Conservation (phyloP, 2,888 invertebrate genomes). For the Lasiommata megera region DNA sequence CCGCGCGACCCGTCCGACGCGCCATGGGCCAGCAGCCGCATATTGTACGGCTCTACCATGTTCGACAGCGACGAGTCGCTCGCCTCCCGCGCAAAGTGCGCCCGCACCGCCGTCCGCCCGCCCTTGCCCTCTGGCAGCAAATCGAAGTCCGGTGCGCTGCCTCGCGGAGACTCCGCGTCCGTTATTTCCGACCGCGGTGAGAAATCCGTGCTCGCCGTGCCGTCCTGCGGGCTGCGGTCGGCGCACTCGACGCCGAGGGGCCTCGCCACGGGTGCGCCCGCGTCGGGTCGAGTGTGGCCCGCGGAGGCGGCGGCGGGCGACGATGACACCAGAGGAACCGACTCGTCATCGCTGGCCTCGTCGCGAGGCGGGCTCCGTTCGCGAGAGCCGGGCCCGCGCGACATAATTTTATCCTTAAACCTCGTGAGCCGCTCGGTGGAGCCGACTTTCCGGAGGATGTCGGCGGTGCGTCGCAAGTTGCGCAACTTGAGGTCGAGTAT, state of each 20-base stretch:
- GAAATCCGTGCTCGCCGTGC: slow-evolving; percentile 49
- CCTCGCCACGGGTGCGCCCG: slow-evolving; percentile 31
- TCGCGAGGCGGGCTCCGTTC: slow-evolving; percentile 63
- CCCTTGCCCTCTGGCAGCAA: slow-evolving; percentile 54
- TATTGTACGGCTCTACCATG: slow-evolving; percentile 71
- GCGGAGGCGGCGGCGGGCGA: slow-evolving; percentile 39
- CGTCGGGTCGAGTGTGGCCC: slow-evolving; percentile 28
- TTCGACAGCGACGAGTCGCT: slow-evolving; percentile 58
- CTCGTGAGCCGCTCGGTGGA: slow-evolving; percentile 66
- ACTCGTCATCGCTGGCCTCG: slow-evolving; percentile 84
- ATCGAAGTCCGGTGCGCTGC: slow-evolving; percentile 49
- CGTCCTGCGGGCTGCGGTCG: slow-evolving; percentile 42
- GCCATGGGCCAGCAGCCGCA: slow-evolving; percentile 65
- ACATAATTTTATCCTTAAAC: slow-evolving; percentile 63
- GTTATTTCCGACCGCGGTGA: slow-evolving; percentile 71
- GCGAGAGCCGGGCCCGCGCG: slow-evolving; percentile 56
- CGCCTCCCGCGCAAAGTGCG: slow-evolving; percentile 41
- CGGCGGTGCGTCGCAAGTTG: slow-evolving; percentile 59
- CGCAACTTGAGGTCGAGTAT: slow-evolving; percentile 56
- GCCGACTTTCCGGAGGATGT: slow-evolving; percentile 62
- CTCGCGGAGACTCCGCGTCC: slow-evolving; percentile 62
- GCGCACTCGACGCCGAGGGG: slow-evolving; percentile 45
- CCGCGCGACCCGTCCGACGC: slow-evolving; percentile 55
- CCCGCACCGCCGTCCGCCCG: slow-evolving; percentile 41
- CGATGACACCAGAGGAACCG: slow-evolving; percentile 83